These are phyloP conservation scores for Sepioteuthis lessoniana DNA, from an alignment of 2,888 invertebrate genomes.

Conservation along the genomic window DNA sequence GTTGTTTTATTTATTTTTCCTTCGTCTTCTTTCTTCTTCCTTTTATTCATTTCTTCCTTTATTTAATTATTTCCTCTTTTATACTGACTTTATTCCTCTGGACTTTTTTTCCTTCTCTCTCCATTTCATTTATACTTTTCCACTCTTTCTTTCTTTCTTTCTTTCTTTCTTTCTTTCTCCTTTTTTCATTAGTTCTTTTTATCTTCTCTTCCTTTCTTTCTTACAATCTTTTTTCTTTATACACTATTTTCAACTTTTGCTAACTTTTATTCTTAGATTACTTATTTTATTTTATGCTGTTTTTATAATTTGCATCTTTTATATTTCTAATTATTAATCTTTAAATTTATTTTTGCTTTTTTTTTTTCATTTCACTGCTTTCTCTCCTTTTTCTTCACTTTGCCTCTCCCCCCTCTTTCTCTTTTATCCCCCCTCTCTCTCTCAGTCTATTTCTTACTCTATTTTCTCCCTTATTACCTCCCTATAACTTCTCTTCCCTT, in stretches of 20 bases:
- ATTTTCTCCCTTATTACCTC: not conserved
- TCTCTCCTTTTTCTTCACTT: not conserved
- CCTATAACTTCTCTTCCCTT: not conserved
- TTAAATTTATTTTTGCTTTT: no score
- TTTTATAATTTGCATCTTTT: no score
- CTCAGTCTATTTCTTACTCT: not conserved
- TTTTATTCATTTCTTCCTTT: not conserved
- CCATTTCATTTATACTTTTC: not conserved
- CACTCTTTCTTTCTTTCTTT: not conserved
- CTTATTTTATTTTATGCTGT: no score
- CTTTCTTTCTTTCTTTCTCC: not conserved
- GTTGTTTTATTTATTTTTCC: no score
- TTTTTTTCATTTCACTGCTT: no score
- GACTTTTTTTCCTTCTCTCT: not conserved
- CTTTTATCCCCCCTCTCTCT: not conserved
- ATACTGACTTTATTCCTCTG: fast-evolving
- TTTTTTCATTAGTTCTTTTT: not conserved
- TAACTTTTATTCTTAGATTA: no score
- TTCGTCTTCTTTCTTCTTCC: not conserved
- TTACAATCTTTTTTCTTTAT: fast-evolving
- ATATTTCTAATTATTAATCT: no score
- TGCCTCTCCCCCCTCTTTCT: not conserved
- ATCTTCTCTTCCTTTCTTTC: not conserved
- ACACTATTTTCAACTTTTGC: not conserved
- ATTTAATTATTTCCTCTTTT: not conserved